Evolutionary conservation across 2,113 vertebrate genomes (phyloP).

Genomic region (Aegithalos caudatus): DNA sequence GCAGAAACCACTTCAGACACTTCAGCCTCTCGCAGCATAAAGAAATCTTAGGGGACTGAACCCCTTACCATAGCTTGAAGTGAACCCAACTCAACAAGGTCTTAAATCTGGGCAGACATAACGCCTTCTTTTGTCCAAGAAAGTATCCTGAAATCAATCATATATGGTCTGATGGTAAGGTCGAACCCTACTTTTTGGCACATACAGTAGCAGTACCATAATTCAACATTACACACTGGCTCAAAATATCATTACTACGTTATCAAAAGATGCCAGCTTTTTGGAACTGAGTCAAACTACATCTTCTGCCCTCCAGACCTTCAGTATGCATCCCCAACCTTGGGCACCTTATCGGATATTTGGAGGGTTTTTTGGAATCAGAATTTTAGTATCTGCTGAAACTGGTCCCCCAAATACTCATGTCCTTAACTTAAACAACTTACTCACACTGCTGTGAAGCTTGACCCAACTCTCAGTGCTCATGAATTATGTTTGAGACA

Average conservation of each 20-base stretch:
- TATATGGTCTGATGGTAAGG: not conserved
- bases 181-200: not conserved
- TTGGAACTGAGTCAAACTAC: not conserved
- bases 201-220: not conserved
- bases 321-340: not conserved
- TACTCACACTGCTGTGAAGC: not conserved
- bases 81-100: not conserved
- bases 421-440: not conserved
- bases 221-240: not conserved
- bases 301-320: not conserved
- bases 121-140: not conserved
- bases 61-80: not conserved
- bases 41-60: not conserved
- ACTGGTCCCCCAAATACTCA: not conserved
- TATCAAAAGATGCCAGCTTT: not conserved
- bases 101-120: not conserved
- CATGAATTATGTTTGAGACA: not conserved
- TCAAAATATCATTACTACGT: not conserved
- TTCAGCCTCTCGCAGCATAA: rapidly evolving
- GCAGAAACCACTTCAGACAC: not conserved
- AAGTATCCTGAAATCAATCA: not conserved
- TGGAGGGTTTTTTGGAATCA: not conserved
- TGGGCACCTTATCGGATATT: not conserved
- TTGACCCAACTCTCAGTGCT: not conserved
- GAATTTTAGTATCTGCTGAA: not conserved